Base-by-base conservation (phyloP, 2,797 vertebrate species). In the Pelochelys cantorii region DNA sequence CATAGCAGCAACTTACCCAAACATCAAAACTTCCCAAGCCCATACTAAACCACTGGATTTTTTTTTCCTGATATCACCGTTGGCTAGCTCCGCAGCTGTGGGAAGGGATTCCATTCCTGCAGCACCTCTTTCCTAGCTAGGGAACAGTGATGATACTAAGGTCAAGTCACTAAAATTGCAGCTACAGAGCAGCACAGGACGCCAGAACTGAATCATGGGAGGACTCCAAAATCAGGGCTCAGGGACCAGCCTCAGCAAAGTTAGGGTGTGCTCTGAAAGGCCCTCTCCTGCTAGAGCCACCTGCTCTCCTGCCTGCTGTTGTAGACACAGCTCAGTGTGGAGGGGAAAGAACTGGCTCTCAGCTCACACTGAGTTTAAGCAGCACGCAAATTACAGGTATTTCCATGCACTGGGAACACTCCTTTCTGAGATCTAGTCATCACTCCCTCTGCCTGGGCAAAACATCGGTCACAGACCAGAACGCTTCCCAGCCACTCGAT, bases 1-100 rank as follows among this genome's bases (percentile, higher is more conserved):
- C 85, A 14, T 2, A 93, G 77, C 87, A 94, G 83, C 83, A 95
- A 52, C 79, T 79, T 88, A 27, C 56, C 92, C 77, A 23, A 29
- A 93, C 93, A 83, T 74, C 25, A 81, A 53, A 85, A 79, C 23
- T 88, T 65, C 83, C 65, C 84, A 90, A 88, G 37, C 42, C 55
- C 34, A 7, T n/a, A 18, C 79, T 83, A 55, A 94, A 57, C 54
- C 56, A 55, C 37, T 1, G 3, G 12, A 74, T 11, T 77, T 81
- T 37, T 81, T 37, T 77, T 1, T 1, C 84, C 90, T 83, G 78
- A 54, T 83, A 79, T 12, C 84, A 81, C 62, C 84, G 78, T 78
- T 52, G 60, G 42, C 7, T 48, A 48, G 25, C 79, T 85, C 87
- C 57, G 65, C 85, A 79, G 52, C 54, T 89, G 52, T 55, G 25